phyloP scores from a whole-genome alignment of 1,140 invertebrate genomes.

The Trialeurodes vaporariorum region DNA sequence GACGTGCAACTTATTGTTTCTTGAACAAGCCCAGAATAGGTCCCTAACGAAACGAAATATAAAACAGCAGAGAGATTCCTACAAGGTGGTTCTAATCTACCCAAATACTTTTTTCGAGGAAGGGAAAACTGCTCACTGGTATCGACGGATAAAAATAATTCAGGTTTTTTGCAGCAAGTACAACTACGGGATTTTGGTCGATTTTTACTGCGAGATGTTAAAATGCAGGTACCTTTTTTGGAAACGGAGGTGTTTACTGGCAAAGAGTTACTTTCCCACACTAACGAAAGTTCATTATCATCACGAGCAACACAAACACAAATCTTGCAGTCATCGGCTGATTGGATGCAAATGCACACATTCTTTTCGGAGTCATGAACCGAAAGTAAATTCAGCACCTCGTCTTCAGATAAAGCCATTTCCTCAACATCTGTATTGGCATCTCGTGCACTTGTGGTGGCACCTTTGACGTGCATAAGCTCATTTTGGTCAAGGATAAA shows the following conservation, averaged over 20 bases:
- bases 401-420: constrained; percentile 23
- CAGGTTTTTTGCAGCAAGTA: no score
- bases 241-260: background rate
- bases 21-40: no score
- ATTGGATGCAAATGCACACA: constrained; percentile 22
- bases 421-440: constrained; percentile 41
- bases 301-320: constrained; percentile 21
- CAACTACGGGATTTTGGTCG: background rate
- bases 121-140: no score
- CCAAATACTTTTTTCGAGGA: no score
- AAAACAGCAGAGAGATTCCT: no score
- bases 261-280: constrained; percentile 15
- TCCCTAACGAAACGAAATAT: no score
- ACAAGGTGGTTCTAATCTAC: no score
- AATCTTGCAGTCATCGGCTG: constrained; percentile 10
- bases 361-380: constrained; percentile 17
- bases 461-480: constrained; percentile 38
- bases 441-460: constrained; percentile 30
- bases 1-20: no score
- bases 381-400: background rate
- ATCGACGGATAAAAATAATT: no score
- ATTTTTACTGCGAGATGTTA: background rate
- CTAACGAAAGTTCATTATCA: constrained; percentile 17
- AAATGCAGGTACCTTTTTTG: background rate
- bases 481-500: constrained; percentile 37